phyloP scores from a whole-genome alignment of 2,113 vertebrate species.

The Cephalopterus ornatus region DNA sequence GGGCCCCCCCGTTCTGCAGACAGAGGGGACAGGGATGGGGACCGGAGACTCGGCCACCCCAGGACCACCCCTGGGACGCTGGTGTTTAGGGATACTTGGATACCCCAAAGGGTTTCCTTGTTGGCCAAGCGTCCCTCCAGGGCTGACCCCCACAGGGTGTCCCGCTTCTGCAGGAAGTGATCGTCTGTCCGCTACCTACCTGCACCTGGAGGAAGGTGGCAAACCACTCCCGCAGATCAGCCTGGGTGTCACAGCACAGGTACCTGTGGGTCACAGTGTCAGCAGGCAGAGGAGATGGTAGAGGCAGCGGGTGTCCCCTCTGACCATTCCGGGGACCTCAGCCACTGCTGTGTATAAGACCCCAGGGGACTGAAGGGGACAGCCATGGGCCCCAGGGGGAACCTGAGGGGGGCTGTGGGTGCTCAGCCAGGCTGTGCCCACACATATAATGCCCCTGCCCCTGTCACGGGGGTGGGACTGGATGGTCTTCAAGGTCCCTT shows the following conservation, averaged over 20 bases:
- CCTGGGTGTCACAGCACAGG: conserved; percentile 88
- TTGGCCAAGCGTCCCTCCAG: not conserved
- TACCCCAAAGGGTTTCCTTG: not conserved
- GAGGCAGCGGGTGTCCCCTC: not conserved
- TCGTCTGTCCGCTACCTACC: conserved; percentile 63
- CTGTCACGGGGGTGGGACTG: not conserved
- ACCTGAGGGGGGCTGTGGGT: not conserved
- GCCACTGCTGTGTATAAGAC: not conserved
- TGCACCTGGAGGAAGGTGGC: conserved; percentile 89
- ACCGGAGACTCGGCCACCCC: accelerated
- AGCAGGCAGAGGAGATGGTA: not conserved
- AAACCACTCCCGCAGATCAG: conserved; percentile 90
- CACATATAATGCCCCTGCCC: not conserved
- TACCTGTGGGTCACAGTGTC: conserved; percentile 75
- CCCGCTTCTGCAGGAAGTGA: not conserved
- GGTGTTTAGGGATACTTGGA: not conserved
- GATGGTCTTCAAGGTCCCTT: not conserved
- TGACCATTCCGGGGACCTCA: not conserved
- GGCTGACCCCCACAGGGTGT: not conserved
- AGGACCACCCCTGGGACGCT: not conserved
- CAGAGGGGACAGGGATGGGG: not conserved
- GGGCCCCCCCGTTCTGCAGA: conserved; percentile 73
- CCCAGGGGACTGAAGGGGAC: not conserved
- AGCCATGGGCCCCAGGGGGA: not conserved
- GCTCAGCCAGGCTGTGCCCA: not conserved